These are phyloP conservation scores for Leucoma salicis DNA, from an alignment of 2,888 invertebrate genomes.

Conservation along the genomic window DNA sequence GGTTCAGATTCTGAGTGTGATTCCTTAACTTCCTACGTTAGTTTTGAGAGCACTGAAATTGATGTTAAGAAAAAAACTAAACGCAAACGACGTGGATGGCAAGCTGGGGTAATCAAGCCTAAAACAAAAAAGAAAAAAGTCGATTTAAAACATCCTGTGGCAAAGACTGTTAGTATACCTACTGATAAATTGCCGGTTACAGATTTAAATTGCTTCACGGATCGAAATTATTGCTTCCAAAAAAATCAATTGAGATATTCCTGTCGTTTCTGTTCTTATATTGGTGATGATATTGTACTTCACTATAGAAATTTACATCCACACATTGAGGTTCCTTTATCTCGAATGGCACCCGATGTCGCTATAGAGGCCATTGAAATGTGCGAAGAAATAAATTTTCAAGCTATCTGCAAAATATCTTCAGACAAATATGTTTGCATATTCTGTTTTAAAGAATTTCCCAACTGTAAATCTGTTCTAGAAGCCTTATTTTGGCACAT, in stretches of 20 bases:
- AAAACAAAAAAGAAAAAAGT: slow-evolving; percentile 61
- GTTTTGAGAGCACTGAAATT: slow-evolving; percentile 53
- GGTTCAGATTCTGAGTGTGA: slow-evolving; percentile 59
- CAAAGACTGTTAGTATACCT: not conserved
- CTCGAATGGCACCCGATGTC: slow-evolving; percentile 77
- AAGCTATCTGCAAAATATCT: slow-evolving; percentile 54
- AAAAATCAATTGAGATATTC: slow-evolving; percentile 59
- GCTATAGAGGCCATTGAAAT: slow-evolving; percentile 81
- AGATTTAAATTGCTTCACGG: slow-evolving; percentile 59
- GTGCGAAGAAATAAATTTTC: slow-evolving; percentile 66
- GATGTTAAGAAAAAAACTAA: slow-evolving; percentile 56
- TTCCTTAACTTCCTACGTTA: slow-evolving; percentile 55
- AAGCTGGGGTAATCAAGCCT: slow-evolving; percentile 63
- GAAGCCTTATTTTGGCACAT: slow-evolving; percentile 87
- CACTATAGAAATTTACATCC: slow-evolving; percentile 86
- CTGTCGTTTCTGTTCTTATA: slow-evolving; percentile 84
- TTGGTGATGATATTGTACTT: slow-evolving; percentile 83
- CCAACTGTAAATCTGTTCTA: slow-evolving; percentile 44
- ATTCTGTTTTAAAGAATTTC: slow-evolving; percentile 68
- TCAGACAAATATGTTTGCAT: slow-evolving; percentile 63
- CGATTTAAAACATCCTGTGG: slow-evolving; percentile 16
- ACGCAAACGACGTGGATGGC: slow-evolving; percentile 59
- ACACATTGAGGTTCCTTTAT: slow-evolving; percentile 84
- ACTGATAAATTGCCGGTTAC: slow-evolving; percentile 28
- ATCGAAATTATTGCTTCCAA: slow-evolving; percentile 68